Evolutionary conservation across 2,888 invertebrate species (phyloP).

Genomic region (Caenorhabditis sp.): DNA sequence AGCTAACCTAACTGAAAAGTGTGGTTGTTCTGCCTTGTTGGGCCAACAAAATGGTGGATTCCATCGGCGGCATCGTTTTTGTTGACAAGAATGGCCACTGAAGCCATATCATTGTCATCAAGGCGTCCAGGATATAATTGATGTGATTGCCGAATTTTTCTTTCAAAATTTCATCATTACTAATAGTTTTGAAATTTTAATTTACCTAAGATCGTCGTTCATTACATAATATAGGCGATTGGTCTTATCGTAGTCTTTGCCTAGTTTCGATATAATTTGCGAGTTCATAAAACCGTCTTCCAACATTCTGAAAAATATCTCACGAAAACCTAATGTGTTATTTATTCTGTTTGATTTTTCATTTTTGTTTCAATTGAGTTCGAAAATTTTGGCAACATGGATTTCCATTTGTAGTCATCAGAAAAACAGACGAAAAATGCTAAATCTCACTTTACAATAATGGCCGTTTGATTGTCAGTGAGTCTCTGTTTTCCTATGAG

Average conservation of each 20-base stretch:
- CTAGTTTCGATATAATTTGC: background rate
- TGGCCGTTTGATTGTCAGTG: background rate
- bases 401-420: too few relatives aligned
- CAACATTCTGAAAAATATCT: background rate
- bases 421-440: too few relatives aligned
- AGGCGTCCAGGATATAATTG: background rate
- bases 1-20: slow-evolving; percentile 1
- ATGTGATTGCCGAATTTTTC: background rate
- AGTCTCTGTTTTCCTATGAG: background rate
- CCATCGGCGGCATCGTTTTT: background rate
- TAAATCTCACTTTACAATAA: background rate
- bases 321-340: too few relatives aligned
- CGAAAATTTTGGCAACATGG: too few relatives aligned
- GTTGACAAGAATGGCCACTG: background rate
- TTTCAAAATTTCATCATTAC: background rate
- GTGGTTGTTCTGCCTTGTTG: background rate
- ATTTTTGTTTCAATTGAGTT: too few relatives aligned
- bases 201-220: background rate
- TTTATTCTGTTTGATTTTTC: background rate
- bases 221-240: background rate
- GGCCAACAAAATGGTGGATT: background rate
- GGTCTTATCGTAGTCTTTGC: background rate
- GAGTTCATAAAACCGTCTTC: background rate
- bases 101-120: slow-evolving; percentile 7
- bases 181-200: background rate